phyloP scores from a whole-genome alignment of 2,888 invertebrate species.

The Luperina testacea region DNA sequence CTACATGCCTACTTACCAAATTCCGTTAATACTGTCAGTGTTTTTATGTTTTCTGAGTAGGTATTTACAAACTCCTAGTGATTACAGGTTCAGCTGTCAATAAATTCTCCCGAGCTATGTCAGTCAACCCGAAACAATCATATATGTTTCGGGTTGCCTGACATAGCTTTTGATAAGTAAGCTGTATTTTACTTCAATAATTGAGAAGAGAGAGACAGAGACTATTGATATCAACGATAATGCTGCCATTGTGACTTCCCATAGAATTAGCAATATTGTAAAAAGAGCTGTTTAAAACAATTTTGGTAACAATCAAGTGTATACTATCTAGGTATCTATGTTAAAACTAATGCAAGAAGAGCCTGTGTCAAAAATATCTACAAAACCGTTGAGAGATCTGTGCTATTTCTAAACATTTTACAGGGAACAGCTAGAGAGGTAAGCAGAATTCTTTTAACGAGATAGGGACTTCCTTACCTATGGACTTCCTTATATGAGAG shows the following conservation, averaged over 20 bases:
- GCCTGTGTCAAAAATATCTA: not conserved
- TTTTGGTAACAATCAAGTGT: not conserved
- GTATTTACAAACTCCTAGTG: not conserved
- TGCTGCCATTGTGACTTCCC: not conserved
- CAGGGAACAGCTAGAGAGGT: not conserved
- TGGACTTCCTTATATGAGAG: not conserved
- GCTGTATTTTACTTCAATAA: not conserved
- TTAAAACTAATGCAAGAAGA: not conserved
- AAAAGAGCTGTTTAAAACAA: not conserved
- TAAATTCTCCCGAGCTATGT: too few relatives aligned
- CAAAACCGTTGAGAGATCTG: not conserved
- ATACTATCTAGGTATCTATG: not conserved
- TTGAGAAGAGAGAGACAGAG: not conserved
- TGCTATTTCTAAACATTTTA: not conserved
- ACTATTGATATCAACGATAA: not conserved
- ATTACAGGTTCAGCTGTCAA: not conserved
- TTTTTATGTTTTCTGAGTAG: not conserved
- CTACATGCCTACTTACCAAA: not conserved
- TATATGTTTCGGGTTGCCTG: too few relatives aligned
- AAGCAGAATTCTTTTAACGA: not conserved
- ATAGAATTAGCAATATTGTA: not conserved
- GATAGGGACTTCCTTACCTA: not conserved
- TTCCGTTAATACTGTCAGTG: not conserved
- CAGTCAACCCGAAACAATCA: not conserved
- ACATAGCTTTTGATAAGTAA: not conserved